Evolutionary conservation across 1,140 invertebrate species (phyloP), one percentile per base, ranked within the genome.

Genomic region (Oscheius sp.): DNA sequence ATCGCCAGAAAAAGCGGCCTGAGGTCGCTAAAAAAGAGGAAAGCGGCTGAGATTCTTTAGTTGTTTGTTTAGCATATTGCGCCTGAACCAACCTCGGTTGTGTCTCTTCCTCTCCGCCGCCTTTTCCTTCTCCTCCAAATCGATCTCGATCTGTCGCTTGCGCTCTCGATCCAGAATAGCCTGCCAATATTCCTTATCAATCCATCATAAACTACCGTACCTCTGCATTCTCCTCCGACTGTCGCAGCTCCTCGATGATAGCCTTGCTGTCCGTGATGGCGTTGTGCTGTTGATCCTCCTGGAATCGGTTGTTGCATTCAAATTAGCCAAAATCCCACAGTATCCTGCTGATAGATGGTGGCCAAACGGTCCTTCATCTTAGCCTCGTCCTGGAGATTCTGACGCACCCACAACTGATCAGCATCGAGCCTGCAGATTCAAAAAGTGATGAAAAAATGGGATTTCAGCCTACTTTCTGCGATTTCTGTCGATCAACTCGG

Each of bases 401-500:
- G 90, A 80, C 94, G 92, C 45, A 98, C 87, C 73, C 86, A 86
- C 74, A 86, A 85, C 64, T 88, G 86, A 80, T 89, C 88, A 65
- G 83, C 84, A 73, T 87, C 87, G 79, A 84, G 59, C 63, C 83
- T 84, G n/a, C n/a, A n/a, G n/a, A 13, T 61, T 52, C 52, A 23
- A 62, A 3, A 62, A 38, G 29, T 42, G 26, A 1, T 7, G 20
- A 1, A 34, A 55, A 32, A 2, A 32, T 52, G 67, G n/a, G n/a
- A n/a, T n/a, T n/a, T 7, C 1, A 31, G 31, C 34, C 38, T 29
- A 69, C 61, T 45, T 71, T 36, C 78, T 75, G 45, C 81, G 78
- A 68, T 93, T 97, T 79, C 92, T 93, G 77, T 91, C 87, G 72
- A 98, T 97, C 63, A 90, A 85, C 46, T 96, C 94, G 75, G 90